Percentiles rank a stretch among this genome's conserved stretches.
Evolutionary conservation across 2,888 invertebrate genomes (phyloP).

Genomic region (Tolmerus cingulatus): DNA sequence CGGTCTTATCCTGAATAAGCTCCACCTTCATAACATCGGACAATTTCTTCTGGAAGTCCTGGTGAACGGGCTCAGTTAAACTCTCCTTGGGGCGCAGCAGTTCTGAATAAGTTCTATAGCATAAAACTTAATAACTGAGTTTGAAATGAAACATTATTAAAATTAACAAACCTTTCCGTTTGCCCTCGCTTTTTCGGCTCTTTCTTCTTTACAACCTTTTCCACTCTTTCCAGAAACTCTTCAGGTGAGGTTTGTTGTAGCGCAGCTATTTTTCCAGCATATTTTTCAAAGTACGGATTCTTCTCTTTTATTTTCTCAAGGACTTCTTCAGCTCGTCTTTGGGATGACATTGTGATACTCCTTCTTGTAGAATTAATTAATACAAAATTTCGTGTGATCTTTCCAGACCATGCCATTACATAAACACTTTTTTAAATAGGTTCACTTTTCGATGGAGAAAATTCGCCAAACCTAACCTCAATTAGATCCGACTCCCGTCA

Average conservation of each 20-base stretch:
- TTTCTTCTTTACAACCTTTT: conserved; percentile 62
- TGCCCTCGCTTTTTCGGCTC: conserved; percentile 56
- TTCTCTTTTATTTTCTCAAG: conserved; percentile 65
- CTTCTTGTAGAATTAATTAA: conserved; percentile 48
- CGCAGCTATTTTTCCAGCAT: conserved; percentile 77
- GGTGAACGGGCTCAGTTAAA: conserved; percentile 53
- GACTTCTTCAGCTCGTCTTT: conserved; percentile 63
- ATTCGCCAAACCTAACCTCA: not conserved
- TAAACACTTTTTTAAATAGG: not conserved
- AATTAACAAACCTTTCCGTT: conserved; percentile 49
- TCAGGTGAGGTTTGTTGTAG: conserved; percentile 79
- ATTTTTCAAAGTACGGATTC: conserved; percentile 85
- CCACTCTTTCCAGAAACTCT: conserved; percentile 74
- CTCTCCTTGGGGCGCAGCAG: conserved; percentile 71
- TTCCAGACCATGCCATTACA: conserved; percentile 6
- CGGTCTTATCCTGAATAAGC: conserved; percentile 73
- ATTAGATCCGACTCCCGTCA: not conserved
- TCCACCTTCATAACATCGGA: conserved; percentile 80
- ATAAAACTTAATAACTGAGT: not conserved
- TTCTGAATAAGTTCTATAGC: conserved; percentile 69
- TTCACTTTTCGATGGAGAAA: not conserved
- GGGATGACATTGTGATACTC: conserved; percentile 62
- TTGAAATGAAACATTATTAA: not conserved
- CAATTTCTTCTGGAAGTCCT: conserved; percentile 67
- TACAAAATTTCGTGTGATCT: not conserved